Conservation (phyloP, 2,888 invertebrate genomes). For the Pheosia tremula region DNA sequence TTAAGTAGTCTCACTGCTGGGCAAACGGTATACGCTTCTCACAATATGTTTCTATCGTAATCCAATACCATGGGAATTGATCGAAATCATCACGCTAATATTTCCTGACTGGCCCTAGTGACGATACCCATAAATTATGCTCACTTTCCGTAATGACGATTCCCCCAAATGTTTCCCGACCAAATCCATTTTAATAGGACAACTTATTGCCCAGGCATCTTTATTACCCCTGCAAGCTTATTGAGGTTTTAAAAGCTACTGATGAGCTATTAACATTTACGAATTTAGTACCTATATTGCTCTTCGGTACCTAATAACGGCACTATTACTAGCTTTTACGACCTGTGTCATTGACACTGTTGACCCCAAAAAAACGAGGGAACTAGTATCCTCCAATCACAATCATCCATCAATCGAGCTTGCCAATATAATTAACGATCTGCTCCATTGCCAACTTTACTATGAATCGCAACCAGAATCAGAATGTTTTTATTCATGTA, state of each 20-base stretch:
- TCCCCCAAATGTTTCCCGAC: too few species aligned
- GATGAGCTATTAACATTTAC: background rate
- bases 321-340: background rate
- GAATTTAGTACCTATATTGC: background rate
- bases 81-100: too few species aligned
- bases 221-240: too few species aligned
- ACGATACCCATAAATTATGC: too few species aligned
- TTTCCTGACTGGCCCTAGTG: too few species aligned
- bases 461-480: background rate
- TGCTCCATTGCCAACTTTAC: background rate
- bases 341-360: background rate
- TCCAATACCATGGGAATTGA: too few species aligned
- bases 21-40: too few species aligned
- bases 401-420: background rate
- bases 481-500: too few species aligned
- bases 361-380: background rate
- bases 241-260: background rate
- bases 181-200: too few species aligned
- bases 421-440: background rate
- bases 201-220: too few species aligned
- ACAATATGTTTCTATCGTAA: too few species aligned
- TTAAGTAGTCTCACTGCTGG: background rate
- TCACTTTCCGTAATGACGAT: too few species aligned
- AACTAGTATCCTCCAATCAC: background rate
- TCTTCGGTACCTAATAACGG: background rate